Base-by-base conservation (phyloP, 2,113 vertebrate species). In the Petromus typicus region DNA sequence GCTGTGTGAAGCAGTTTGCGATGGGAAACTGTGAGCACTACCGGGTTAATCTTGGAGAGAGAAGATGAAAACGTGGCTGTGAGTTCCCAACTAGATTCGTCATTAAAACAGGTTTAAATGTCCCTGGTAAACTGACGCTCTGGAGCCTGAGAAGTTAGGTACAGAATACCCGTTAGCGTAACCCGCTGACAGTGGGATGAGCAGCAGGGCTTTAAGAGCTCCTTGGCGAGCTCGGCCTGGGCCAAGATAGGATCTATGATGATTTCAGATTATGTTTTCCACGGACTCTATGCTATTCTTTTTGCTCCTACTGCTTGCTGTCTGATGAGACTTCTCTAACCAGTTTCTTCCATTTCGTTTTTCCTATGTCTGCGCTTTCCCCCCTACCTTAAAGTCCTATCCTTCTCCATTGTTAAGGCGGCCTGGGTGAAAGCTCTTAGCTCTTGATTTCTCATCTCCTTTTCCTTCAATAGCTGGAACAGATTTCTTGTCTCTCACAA, bases 51-150 rank as follows among this genome's bases (percentile, higher is more conserved):
- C n/a, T n/a, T n/a, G 73, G 90, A 86, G 51, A 76, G 43, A 94
- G 69, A 85, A 86, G 75, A 81, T 67, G 84, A 84, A 81, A 93
- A 86, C 66, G 7, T 23, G 37, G 34, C 57, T 85, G 51, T 87
- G 87, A 86, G 45, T 88, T 93, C 71, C 57, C 66, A 80, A 76
- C n/a, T 43, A 91, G 59, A 64, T 48, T 27, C 45, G n/a, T 90
- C 45, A 81, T 73, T 93, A 85, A 89, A 93, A 86, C 10, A 89
- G 57, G 32, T 81, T 93, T 96, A 86, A 90, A 64, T 91, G 84
- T 76, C 78, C 63, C 64, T 76, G 91, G 79, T 40, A 94, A 51
- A 32, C 17, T 17, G 7, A 40, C 48, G 22, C 51, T 87, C 43
- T 56, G 48, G 66, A 79, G 54, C 25, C 45, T 3, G 14, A 90